A percentile compares a stretch with the other conserved stretches of the same genome.
Evolutionary conservation across 1,140 invertebrate genomes (phyloP).

Genomic region (Tetramorium simillimum): DNA sequence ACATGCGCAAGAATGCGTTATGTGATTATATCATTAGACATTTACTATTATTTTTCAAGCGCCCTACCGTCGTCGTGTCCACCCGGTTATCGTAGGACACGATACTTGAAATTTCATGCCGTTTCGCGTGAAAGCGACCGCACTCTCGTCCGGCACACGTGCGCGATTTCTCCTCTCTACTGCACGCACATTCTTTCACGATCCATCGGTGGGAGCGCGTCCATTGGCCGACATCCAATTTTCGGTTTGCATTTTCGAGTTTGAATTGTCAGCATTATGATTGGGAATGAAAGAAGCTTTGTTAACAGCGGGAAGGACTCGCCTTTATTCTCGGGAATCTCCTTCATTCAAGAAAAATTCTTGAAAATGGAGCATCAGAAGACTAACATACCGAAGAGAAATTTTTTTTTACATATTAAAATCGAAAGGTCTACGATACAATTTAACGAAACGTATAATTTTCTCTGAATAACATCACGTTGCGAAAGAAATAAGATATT

Average conservation of each 20-base stretch:
- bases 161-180: conserved; percentile 50
- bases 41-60: conserved; percentile 7
- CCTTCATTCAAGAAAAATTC: too few relatives aligned
- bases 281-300: background rate
- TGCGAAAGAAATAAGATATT: background rate
- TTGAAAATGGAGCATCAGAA: background rate
- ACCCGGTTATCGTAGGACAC: background rate
- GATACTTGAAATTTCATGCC: conserved; percentile 17
- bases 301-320: background rate
- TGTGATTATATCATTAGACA: too few relatives aligned
- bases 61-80: background rate
- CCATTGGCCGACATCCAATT: conserved; percentile 25
- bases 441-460: background rate
- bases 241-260: background rate
- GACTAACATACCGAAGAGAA: background rate
- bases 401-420: background rate
- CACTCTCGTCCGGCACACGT: conserved; percentile 11
- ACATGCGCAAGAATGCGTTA: background rate
- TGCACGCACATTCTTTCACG: conserved; percentile 48
- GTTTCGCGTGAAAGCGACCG: conserved; percentile 45
- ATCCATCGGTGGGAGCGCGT: conserved; percentile 28
- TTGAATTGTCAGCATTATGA: background rate
- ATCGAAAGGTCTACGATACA: background rate
- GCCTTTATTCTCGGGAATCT: too few relatives aligned
- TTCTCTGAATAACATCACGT: background rate